Evolutionary conservation across 2,113 vertebrate species (phyloP), one percentile per base, ranked within the genome.

Genomic region (Podarcis muralis): DNA sequence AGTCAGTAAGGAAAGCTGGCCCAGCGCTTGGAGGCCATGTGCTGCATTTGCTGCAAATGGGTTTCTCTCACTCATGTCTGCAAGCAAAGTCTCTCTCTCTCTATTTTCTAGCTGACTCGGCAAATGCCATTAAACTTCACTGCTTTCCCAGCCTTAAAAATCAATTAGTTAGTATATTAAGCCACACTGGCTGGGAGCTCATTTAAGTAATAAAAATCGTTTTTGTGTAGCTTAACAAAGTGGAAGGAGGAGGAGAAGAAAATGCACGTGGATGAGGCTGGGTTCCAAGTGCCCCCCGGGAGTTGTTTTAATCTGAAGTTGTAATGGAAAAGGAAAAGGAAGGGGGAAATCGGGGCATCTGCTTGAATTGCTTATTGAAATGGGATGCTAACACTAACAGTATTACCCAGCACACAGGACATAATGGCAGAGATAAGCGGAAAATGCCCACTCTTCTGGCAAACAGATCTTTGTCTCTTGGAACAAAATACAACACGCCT

Each of bases 131-230:
- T 97, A 87, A 92, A 82, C 95, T 94, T 89, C 92, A 93, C 93
- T 93, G 96, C 97, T 97, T 96, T 96, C 11, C 96, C 95, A 97
- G 95, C 91, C 96, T 95, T 96, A 93, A 96, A 88, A 97, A 97
- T 95, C 97, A 97, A 97, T 98, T 97, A 98, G 96, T 87, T 84
- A 95, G 93, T 94, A 93, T 96, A 97, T 97, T 97, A 97, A 96
- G 85, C 90, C 92, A 96, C 95, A 91, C 91, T 90, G 94, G 95
- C 96, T 95, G 95, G 94, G 94, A 97, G 96, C 95, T 96, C 95
- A 92, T 96, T 95, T 95, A 95, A 95, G 96, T 95, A 95, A 97
- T 96, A 96, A 96, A 96, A 95, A 96, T 95, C 93, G 95, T 95
- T 75, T 85, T 75, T 88, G 93, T 94, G 86, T 37, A 89, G 83